Percentiles rank a stretch among this genome's conserved stretches.
Conservation (phyloP, 30 jellyfish, hydroid and myxozoan genomes). For the Calvadosia cruxmelitensis region DNA sequence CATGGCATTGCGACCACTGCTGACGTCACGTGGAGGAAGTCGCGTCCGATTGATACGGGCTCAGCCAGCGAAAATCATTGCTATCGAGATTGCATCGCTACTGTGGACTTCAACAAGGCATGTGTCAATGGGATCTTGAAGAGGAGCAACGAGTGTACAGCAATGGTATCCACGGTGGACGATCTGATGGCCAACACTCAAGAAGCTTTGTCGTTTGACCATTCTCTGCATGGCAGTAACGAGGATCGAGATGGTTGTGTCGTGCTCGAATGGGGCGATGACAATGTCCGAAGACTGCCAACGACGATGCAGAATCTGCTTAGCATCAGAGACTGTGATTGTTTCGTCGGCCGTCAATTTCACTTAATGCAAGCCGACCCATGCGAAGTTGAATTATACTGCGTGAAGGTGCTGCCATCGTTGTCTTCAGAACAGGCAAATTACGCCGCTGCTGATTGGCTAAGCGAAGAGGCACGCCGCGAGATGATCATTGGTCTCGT, state of each 20-base stretch:
- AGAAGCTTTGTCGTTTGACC: neutral
- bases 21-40: conserved; percentile 16
- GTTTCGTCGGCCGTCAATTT: too few relatives aligned
- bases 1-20: conserved; percentile 31
- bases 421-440: too few relatives aligned
- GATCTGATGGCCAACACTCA: neutral
- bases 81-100: conserved; percentile 29
- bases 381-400: too few relatives aligned
- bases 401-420: too few relatives aligned
- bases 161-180: neutral
- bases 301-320: neutral
- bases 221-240: too few relatives aligned
- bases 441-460: too few relatives aligned
- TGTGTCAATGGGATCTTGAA: neutral
- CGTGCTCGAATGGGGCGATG: neutral
- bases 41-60: conserved; percentile 12
- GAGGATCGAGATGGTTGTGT: neutral
- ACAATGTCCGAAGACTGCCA: neutral
- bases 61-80: conserved; percentile 15
- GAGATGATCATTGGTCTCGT: too few relatives aligned
- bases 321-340: too few relatives aligned
- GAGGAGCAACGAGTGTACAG: neutral
- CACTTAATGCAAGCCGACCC: too few relatives aligned
- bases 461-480: too few relatives aligned
- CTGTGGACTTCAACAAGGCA: conserved; percentile 13